These are phyloP conservation scores for Ferdinandea cuprea DNA, from an alignment of 2,888 invertebrate genomes.

Conservation along the genomic window DNA sequence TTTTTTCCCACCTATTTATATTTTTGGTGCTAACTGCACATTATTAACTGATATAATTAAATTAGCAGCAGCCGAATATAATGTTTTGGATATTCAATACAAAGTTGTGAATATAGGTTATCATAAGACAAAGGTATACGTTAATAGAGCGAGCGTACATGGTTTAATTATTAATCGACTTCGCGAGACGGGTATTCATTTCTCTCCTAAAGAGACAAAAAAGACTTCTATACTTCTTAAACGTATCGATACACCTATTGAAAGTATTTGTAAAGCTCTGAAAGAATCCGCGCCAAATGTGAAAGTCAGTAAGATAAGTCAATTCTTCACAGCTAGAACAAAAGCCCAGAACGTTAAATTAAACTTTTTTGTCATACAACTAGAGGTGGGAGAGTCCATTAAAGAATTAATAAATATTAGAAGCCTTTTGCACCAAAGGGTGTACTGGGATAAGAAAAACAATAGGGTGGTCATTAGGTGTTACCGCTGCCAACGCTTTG, in stretches of 20 bases:
- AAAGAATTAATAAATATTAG: slow-evolving; percentile 2
- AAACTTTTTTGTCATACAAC: slow-evolving; percentile 26
- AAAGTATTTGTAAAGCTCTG: too few species aligned
- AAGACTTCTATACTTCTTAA: slow-evolving; percentile 9
- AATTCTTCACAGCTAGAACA: slow-evolving; percentile 8
- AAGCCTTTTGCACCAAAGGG: slow-evolving; percentile 5
- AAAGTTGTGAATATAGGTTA: too few species aligned
- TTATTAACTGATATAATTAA: too few species aligned
- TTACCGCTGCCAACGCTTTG: slow-evolving; percentile 21
- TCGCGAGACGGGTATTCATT: slow-evolving; percentile 14
- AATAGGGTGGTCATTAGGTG: slow-evolving; percentile 14
- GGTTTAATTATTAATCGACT: slow-evolving; percentile 12
- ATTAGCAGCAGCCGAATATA: too few species aligned
- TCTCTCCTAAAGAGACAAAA: slow-evolving; percentile 18
- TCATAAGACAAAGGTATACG: too few species aligned
- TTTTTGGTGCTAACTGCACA: too few species aligned
- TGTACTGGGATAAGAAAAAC: slow-evolving; percentile 24
- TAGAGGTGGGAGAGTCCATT: slow-evolving; percentile 4
- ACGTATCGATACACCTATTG: slow-evolving; percentile 14
- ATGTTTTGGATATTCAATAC: too few species aligned
- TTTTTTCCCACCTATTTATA: too few species aligned
- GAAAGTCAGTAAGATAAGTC: slow-evolving; percentile 1
- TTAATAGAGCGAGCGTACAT: too few species aligned
- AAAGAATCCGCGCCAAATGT: slow-evolving; percentile 17
- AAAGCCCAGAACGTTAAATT: slow-evolving; percentile 10